Base-by-base conservation (phyloP, 2,888 invertebrate species). In the Tipula unca region DNA sequence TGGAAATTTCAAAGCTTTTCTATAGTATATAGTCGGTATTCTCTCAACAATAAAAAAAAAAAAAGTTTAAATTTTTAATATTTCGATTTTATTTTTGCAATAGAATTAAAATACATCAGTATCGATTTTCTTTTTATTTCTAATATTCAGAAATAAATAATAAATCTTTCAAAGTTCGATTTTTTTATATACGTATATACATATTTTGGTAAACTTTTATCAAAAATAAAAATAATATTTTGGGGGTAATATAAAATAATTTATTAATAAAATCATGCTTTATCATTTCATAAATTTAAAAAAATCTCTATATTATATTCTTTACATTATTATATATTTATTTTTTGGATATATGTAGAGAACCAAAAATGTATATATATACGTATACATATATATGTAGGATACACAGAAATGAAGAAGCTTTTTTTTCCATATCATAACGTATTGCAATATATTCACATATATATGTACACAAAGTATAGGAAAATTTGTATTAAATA, bases 201-300 rank as follows among this genome's bases (percentile, higher is more conserved):
- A n/a, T 17, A 48, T 69, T 54, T 25, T 69, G 69, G 69, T 25
- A 48, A 69, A 69, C 10, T 69, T 69, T 69, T 69, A 25, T 69
- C 69, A 69, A 69, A 48, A 69, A 69, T 25, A 69, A 69, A 69
- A 69, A 25, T 69, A 69, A 69, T 54, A 54, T 54, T 54, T 54
- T 54, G 25, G n/a, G 69, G 69, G 69, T 25, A 69, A 69, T 69
- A 69, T 69, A 69, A 25, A 69, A 69, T 69, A 69, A 69, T 69
- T 69, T 69, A 69, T 69, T 69, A 69, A 69, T 69, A 69, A 69
- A 69, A 69, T 69, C 69, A 69, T 69, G 69, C n/a, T 48, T 48
- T 48, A 48, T 48, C 48, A 48, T 48, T 48, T 48, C 48, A 48
- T 48, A 48, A 48, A 17, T 48, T 48, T 48, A 48, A 48, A 48